phyloP scores from a whole-genome alignment of 1,140 invertebrate genomes.

The Zaprionus taronus region DNA sequence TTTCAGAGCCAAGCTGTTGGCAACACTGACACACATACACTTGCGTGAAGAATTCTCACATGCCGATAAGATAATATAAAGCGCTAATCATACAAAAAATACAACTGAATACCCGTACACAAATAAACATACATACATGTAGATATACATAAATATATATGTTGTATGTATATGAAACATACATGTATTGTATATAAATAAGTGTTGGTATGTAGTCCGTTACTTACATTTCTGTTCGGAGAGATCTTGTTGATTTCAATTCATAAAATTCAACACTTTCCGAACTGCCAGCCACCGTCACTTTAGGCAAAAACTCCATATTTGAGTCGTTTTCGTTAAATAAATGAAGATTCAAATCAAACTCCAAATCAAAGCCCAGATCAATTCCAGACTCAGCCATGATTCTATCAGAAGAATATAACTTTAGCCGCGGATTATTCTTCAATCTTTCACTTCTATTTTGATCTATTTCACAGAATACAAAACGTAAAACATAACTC shows the following conservation, averaged over 20 bases:
- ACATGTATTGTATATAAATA: background rate
- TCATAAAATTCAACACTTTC: constrained; percentile 72
- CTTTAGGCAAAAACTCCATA: constrained; percentile 87
- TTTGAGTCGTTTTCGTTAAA: constrained; percentile 85
- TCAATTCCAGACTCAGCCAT: constrained; percentile 89
- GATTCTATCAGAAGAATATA: background rate
- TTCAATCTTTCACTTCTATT: background rate
- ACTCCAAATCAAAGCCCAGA: constrained; percentile 89
- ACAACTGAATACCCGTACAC: constrained; percentile 18
- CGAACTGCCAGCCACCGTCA: constrained; percentile 79
- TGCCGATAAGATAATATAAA: constrained; percentile 50
- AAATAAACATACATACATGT: background rate
- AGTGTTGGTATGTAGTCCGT: constrained; percentile 1
- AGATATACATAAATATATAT: constrained; percentile 11
- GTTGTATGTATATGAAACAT: constrained; percentile 12
- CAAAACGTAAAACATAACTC: background rate
- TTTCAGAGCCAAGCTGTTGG: no score
- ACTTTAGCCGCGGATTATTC: background rate
- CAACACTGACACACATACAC: no score
- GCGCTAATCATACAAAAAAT: constrained; percentile 41
- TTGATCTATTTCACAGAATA: background rate
- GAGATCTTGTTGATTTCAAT: constrained; percentile 52
- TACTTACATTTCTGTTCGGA: constrained; percentile 61
- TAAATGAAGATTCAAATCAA: constrained; percentile 84
- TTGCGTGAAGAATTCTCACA: constrained; percentile 5